Evolutionary conservation across 35 echinoderm and acorn worm genomes (phyloP), one percentile per base, ranked within the genome.

Genomic region (Strongylocentrotus purpuratus): DNA sequence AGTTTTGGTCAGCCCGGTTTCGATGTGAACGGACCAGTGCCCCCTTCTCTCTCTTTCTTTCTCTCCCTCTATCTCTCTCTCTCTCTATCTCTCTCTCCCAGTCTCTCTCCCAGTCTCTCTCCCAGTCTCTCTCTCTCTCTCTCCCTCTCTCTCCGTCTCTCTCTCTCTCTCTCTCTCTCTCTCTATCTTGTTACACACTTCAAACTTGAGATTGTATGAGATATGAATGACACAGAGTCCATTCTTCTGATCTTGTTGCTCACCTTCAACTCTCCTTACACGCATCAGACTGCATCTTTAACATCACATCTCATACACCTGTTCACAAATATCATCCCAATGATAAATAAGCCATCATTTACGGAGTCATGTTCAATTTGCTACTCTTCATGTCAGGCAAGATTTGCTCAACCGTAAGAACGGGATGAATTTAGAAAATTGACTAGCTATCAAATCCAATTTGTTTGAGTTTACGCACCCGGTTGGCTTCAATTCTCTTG

Each of bases 291-390:
- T 55, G 50, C 50, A 55, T 55, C 50, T 55, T 55, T 55, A 55
- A 55, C 50, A 11, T 55, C 50, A 71, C 61, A 28, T 71, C 18
- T 25, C 61, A 3, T 71, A 25, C 61, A 71, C 61, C 61, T 71
- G 61, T 71, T 71, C 17, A 71, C 61, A 71, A 28, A 71, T 28
- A 71, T 71, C 61, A 71, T 25, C 18, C 61, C 20, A 71, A 28
- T 71, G 18, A 71, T 71, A 71, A 71, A 71, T 71, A 71, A 71
- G 61, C 61, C 61, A 71, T 71, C 61, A 71, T 71, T 71, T 71
- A 71, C 61, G 22, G 13, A 71, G 61, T 71, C 61, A 71, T 71
- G 61, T 71, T 71, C 61, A 71, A 71, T 71, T 71, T 71, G 61
- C 0, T 71, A 5, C 61, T 1, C 25, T 18, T 71, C 20, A 15